A percentile compares a stretch with the other conserved stretches of the same genome.
Evolutionary conservation across 2,888 invertebrate genomes (phyloP).

Genomic region (Mamestra brassicae): DNA sequence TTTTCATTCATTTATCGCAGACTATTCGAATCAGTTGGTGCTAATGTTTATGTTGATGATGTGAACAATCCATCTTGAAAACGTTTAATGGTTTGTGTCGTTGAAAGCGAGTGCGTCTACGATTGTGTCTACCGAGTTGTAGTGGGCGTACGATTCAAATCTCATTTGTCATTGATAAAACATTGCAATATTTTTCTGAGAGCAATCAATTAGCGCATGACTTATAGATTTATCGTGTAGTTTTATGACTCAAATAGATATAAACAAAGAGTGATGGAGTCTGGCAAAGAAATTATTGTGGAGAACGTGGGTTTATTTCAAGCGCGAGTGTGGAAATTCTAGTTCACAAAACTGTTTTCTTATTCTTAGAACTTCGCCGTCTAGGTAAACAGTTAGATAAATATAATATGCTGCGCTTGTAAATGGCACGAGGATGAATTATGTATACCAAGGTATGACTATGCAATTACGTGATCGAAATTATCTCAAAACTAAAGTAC

Average conservation of each 20-base stretch:
- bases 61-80: conserved; percentile 69
- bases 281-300: neutral
- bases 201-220: conserved; percentile 27
- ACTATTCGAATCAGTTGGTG: conserved; percentile 71
- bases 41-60: conserved; percentile 70
- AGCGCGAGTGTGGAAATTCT: conserved; percentile 3
- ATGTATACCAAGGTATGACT: neutral
- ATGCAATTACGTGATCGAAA: neutral
- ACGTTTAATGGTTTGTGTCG: conserved; percentile 67
- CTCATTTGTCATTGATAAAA: conserved; percentile 15
- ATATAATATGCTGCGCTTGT: neutral
- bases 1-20: conserved; percentile 79
- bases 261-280: conserved; percentile 22
- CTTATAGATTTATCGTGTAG: conserved; percentile 6
- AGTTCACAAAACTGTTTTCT: conserved; percentile 22
- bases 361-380: conserved; percentile 17
- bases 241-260: conserved; percentile 26
- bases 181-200: conserved; percentile 24
- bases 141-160: conserved; percentile 14
- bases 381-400: neutral
- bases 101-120: conserved; percentile 41
- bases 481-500: neutral
- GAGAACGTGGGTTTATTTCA: conserved; percentile 14
- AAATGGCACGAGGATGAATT: neutral
- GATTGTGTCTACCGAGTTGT: conserved; percentile 29